Evolutionary conservation across 2,797 vertebrate species (phyloP), one percentile per base, ranked within the genome.

Genomic region (Hyperoplus lanceolatus): DNA sequence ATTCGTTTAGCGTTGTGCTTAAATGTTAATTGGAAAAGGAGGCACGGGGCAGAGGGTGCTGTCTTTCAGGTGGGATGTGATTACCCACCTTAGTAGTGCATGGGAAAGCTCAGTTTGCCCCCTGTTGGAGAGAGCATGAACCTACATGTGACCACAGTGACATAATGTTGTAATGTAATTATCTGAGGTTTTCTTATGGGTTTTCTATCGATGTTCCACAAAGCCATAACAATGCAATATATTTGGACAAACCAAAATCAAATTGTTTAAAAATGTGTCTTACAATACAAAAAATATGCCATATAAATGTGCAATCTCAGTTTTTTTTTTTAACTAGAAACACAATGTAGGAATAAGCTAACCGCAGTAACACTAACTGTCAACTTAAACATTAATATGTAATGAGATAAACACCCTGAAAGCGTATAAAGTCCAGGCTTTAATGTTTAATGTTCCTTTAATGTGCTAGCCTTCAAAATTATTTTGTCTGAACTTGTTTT

Each of bases 101-200:
- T 84, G 12, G 58, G 11, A 53, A 68, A 56, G 70, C 42, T 79
- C 66, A 56, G 73, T 86, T 59, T 79, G 83, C 88, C 89, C 90
- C 77, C 92, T 93, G 85, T 38, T 93, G 94, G 92, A 76, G 58
- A 45, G n/a, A 64, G 70, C 1, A 11, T 15, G n/a, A 63, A 82
- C 6, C 72, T 66, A 56, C 81, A 78, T 1, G 29, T 29, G 36
- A 18, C 39, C 16, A 48, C 55, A 39, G 4, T 36, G 12, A 56
- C 1, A 48, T 12, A 62, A 15, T 49, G 11, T 29, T 41, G 4
- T 48, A 15, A 51, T 57, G 18, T 48, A 6, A 9, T 63, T 48
- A 56, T 6, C 14, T 1, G 3, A 43, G 55, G 29, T 59, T 53
- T 58, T 38, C 29, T 29, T 29, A 29, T 29, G 29, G 29, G 29